Evolutionary conservation across 2,888 invertebrate genomes (phyloP).

Genomic region (Nymphalis c-album): DNA sequence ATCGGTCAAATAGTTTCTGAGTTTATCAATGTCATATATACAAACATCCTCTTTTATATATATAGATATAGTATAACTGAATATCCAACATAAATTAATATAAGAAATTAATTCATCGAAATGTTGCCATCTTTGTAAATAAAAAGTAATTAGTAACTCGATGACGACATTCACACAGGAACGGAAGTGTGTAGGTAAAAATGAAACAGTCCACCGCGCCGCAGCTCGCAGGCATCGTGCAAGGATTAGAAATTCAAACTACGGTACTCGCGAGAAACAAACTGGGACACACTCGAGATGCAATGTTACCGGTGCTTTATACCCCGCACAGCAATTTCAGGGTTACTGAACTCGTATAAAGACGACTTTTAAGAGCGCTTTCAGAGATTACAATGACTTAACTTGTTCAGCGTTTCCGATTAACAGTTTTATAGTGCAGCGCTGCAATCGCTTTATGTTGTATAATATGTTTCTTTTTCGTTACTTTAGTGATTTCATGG

Average conservation of each 20-base stretch:
- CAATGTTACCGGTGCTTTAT: conserved; percentile 40
- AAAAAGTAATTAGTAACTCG: no score
- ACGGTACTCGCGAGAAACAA: conserved; percentile 34
- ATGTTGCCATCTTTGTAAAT: no score
- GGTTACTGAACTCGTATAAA: conserved; percentile 56
- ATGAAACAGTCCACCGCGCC: conserved; percentile 2
- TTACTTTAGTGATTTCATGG: not conserved
- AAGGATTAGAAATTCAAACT: conserved; percentile 10
- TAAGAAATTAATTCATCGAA: no score
- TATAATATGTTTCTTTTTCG: not conserved
- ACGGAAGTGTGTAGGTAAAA: conserved; percentile 2
- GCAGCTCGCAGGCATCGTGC: conserved; percentile 19
- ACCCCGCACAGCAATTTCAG: conserved; percentile 45
- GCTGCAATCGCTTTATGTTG: not conserved
- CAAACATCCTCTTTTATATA: no score
- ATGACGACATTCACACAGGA: not conserved
- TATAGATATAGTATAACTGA: no score
- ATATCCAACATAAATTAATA: no score
- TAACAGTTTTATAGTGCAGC: conserved; percentile 21
- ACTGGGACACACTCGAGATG: conserved; percentile 42
- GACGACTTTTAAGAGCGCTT: conserved; percentile 23
- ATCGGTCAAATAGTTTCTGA: no score
- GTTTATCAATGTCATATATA: no score
- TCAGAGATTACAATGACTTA: conserved; percentile 29
- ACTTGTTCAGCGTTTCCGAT: conserved; percentile 34